phyloP scores from a whole-genome alignment of 2,888 invertebrate genomes.

The Archips crataeganus region DNA sequence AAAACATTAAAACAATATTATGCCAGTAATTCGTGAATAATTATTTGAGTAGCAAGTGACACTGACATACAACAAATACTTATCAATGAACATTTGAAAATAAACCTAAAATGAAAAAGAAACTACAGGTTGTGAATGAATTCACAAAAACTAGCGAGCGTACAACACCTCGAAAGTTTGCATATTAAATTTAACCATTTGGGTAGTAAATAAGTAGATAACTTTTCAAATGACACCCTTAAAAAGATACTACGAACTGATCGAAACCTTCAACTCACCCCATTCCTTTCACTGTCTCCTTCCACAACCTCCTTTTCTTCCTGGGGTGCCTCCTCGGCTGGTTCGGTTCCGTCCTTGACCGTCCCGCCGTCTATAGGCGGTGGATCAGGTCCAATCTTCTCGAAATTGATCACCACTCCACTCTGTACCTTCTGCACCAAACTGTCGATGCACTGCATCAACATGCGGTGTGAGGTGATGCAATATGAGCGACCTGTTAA shows the following conservation, averaged over 20 bases:
- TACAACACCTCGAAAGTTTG: no score
- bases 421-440: conserved; percentile 98
- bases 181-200: no score
- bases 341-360: conserved; percentile 80
- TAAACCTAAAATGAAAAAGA: background rate
- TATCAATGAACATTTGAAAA: no score
- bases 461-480: conserved; percentile 96
- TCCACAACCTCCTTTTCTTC: conserved; percentile 81
- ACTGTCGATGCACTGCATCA: conserved; percentile 98
- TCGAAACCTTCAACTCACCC: conserved; percentile 61
- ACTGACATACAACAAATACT: no score
- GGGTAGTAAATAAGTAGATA: no score
- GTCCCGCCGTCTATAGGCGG: conserved; percentile 87
- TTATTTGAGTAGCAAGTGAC: no score
- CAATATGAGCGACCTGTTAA: conserved; percentile 95
- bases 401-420: conserved; percentile 98
- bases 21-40: no score
- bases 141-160: background rate
- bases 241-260: background rate
- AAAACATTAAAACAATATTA: no score
- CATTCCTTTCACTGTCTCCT: conserved; percentile 80
- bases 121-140: background rate
- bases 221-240: no score
- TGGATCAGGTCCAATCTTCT: conserved; percentile 97
- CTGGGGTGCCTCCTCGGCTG: conserved; percentile 70